Base-by-base conservation (phyloP, 2,113 vertebrate genomes). In the Brachyhypopomus gauderio region DNA sequence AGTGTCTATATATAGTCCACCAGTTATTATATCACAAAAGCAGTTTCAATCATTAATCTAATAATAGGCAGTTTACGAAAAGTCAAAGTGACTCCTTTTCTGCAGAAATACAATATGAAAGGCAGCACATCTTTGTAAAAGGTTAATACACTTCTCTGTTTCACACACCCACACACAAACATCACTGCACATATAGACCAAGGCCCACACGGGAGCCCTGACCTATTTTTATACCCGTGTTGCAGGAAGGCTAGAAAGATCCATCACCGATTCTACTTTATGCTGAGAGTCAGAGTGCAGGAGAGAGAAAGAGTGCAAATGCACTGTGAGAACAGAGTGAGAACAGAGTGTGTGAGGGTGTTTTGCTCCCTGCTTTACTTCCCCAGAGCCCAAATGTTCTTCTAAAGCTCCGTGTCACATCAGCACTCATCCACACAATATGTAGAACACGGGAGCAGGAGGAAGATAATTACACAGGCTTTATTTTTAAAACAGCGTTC, bases 201-300 rank as follows among this genome's bases (percentile, higher is more conserved):
- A 20, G 60, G n/a, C 69, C 38, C 83, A 81, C 73, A 45, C 16
- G 77, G 67, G 67, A 82, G 55, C 19, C 66, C 27, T 85, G 79
- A 78, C 83, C 79, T 78, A 74, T 69, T 85, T 85, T 75, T 85
- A 12, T 27, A 36, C 14, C 20, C 34, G 30, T 78, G 66, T 38
- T 74, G 74, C 45, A 30, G 58, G 66, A 36, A 60, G 23, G 30
- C 63, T 30, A 75, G 41, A 22, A 67, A 38, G 70, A 45, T 36
- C 20, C 6, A n/a, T 9, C 25, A 17, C 7, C n/a, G 52, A n/a
- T 27, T 38, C 36, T 62, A 8, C 67, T 58, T 62, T 48, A 38
- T 41, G 30, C 52, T 23, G 1, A 59, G 77, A 70, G 8, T 20
- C 3, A 69, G 7, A 0, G 45, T 9, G 22, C 8, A 11, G 7